phyloP scores from a whole-genome alignment of 2,888 invertebrate genomes.

The Plebejus argus region DNA sequence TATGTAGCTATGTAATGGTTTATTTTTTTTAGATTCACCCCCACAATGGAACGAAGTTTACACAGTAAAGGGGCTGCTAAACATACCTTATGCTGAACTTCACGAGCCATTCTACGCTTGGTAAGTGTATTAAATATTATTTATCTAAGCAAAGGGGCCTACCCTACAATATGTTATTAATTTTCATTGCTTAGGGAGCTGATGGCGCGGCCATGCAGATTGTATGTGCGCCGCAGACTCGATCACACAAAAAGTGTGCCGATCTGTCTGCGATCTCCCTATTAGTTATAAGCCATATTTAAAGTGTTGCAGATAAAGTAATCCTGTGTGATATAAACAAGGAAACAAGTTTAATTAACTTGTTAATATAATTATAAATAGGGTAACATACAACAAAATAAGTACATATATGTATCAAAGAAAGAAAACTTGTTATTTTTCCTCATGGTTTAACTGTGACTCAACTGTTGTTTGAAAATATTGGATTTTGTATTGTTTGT shows the following conservation, averaged over 20 bases:
- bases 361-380: not conserved
- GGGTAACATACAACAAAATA: not conserved
- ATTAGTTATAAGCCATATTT: not conserved
- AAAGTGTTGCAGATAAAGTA: not conserved
- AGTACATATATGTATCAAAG: not conserved
- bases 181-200: too few relatives aligned
- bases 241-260: too few relatives aligned
- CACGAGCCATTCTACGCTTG: conserved; percentile 95
- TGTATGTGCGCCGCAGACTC: too few relatives aligned
- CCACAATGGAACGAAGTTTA: conserved; percentile 88
- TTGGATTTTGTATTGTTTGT: not conserved
- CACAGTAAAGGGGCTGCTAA: conserved; percentile 88
- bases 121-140: conserved; percentile 57
- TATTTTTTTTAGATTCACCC: conserved; percentile 54
- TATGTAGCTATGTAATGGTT: not conserved
- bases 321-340: not conserved
- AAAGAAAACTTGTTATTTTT: not conserved
- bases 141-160: too few relatives aligned
- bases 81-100: conserved; percentile 96
- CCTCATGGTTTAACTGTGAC: not conserved
- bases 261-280: too few relatives aligned
- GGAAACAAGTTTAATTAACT: not conserved
- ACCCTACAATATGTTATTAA: not conserved
- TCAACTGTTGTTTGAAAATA: not conserved
- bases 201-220: too few relatives aligned